Evolutionary conservation across 2,888 invertebrate genomes (phyloP), one percentile per base, ranked within the genome.

Genomic region (Lordiphosa fenestrarum): DNA sequence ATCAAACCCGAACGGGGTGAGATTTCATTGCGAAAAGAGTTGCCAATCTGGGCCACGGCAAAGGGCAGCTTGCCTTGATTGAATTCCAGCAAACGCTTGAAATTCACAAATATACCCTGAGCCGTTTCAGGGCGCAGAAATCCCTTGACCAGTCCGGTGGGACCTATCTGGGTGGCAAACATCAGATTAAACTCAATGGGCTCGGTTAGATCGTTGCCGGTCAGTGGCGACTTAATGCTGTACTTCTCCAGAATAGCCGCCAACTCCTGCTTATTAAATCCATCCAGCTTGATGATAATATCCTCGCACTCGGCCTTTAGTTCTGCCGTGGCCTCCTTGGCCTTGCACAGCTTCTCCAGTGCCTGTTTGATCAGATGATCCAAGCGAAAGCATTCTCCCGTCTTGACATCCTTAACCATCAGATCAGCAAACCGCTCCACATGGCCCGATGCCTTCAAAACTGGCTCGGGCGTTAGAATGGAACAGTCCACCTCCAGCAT

Each of bases 71-170:
- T 94, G 6, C 98, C 98, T 87, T 98, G 97, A 89, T 99, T 99
- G 89, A 99, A 99, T 89, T 98, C 98, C 53, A 99, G 90, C 23
- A 99, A 91, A 10, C 99, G 92, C 89, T 99, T 99, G 89, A 99
- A 99, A 90, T 99, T 99, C 0, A 99, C 99, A 90, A 99, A 99
- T 74, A 99, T 99, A 23, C 99, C 99, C 90, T 99, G 99, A 0
- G 99, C 99, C 10, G 99, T 99, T 91, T 99, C 99, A 19, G 99
- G 99, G 60, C 99, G 93, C 19, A 99, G 91, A 88, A 95, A 99
- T 12, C 94, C 98, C 91, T 98, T 98, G 1, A 98, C 92, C 54
- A 96, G 90, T 0, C 99, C 99, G 61, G 98, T 95, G 2, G 99
- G 99, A 15, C 99, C 99, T 86, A 99, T 99, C 88, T 96, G 96